These are phyloP conservation scores for Candoia aspera DNA, from an alignment of 2,113 vertebrate genomes.

Conservation along the genomic window DNA sequence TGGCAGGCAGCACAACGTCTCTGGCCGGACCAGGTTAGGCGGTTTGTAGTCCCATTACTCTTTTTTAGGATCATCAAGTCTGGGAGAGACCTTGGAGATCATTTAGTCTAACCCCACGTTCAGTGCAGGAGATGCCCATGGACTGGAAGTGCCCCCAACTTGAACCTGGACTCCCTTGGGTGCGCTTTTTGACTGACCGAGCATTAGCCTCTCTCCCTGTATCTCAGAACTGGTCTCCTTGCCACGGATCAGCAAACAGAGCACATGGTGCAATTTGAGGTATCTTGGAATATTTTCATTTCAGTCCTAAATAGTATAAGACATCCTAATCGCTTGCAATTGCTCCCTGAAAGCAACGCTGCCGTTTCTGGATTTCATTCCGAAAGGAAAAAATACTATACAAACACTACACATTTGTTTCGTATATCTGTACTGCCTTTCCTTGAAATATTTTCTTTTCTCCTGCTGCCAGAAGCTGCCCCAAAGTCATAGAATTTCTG, in stretches of 20 bases:
- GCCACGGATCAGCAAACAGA: too few relatives aligned
- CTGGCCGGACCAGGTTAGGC: too few relatives aligned
- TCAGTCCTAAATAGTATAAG: not conserved
- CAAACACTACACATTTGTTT: not conserved
- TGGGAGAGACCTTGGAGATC: too few relatives aligned
- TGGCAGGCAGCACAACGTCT: not conserved
- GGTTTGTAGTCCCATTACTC: too few relatives aligned
- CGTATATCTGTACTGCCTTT: not conserved
- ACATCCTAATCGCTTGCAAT: not conserved
- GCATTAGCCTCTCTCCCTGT: not conserved
- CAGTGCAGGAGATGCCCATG: too few relatives aligned
- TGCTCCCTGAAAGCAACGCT: not conserved
- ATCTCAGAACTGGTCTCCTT: not conserved
- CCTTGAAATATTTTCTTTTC: not conserved
- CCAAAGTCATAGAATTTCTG: not conserved
- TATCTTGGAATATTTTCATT: not conserved
- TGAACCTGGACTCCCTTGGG: too few relatives aligned
- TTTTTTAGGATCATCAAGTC: too few relatives aligned
- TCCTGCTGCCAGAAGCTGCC: not conserved
- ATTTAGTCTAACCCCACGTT: too few relatives aligned
- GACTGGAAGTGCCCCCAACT: too few relatives aligned
- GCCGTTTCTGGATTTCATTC: too few relatives aligned
- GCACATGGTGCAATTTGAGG: too few relatives aligned
- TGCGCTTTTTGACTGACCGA: not conserved
- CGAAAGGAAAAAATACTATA: too few relatives aligned